phyloP scores from a whole-genome alignment of 2,888 invertebrate species.

The Platycnemis pennipes region DNA sequence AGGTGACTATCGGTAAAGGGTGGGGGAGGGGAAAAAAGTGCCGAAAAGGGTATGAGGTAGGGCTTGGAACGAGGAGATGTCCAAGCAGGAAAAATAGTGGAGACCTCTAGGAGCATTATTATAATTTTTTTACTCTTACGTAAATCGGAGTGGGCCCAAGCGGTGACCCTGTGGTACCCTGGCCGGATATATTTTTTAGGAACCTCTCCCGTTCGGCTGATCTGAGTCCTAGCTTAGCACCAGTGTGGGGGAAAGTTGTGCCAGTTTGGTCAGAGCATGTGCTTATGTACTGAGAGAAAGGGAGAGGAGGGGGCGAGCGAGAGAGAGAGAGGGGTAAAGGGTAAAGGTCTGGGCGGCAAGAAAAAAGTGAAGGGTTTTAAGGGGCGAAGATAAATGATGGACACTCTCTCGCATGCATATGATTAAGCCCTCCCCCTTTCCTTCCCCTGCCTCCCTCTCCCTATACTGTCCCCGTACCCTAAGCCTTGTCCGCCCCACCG shows the following conservation, averaged over 20 bases:
- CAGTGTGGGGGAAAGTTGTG: not conserved
- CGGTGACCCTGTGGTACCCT: conserved; percentile 37
- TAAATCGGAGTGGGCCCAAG: conserved; percentile 21
- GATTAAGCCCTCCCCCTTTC: not conserved
- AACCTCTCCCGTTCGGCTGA: not conserved
- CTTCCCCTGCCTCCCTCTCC: conserved; percentile 49
- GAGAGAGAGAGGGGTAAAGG: too few relatives aligned
- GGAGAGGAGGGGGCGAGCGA: not conserved
- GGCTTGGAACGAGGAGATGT: not conserved
- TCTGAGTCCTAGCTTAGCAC: not conserved
- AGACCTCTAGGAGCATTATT: conserved; percentile 51
- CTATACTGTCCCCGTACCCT: not conserved
- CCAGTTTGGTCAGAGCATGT: not conserved
- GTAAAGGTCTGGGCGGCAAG: not conserved
- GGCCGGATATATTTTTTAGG: not conserved
- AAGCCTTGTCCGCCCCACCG: not conserved
- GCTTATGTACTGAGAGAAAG: not conserved
- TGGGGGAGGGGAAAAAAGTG: not conserved
- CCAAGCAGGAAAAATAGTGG: conserved; percentile 29
- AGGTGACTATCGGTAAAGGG: not conserved
- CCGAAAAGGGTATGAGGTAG: not conserved
- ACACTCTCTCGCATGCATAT: conserved; percentile 49
- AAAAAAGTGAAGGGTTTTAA: conserved; percentile 34
- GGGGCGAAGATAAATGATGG: conserved; percentile 63
- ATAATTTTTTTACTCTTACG: conserved; percentile 30